Base-by-base conservation (phyloP, 2,888 invertebrate genomes). In the Arrhopalites spinosus region DNA sequence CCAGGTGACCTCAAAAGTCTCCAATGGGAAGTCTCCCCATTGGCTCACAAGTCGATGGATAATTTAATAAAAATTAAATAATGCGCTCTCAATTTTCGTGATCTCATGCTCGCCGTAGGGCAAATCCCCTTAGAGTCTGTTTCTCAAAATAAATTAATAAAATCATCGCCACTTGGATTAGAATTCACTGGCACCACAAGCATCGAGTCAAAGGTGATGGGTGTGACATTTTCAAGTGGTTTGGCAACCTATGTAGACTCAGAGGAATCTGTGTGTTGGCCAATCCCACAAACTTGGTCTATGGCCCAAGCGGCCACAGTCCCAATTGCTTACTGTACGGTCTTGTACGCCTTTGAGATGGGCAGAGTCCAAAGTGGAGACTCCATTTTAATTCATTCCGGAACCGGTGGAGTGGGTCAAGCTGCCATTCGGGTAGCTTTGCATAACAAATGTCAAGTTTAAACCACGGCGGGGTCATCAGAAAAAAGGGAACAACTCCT, bases 91-190 rank as follows among this genome's bases (percentile, higher is more conserved):
- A 98, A 98, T 87, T 98, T 97, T 90, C 91, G 94, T 84, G 98
- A 98, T 85, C 88, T 98, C 0, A 97, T 98, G 98, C 88, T 94
- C 0, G 94, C 96, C 0, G 93, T 94, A 0, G 97, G 96, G 1
- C 94, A 94, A 84, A 88, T 98, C 7, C 91, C 93, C 8, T 89
- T 91, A 0, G 96, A 97, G 84, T 89, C 93, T 0, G 90, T 93
- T 0, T 92, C 92, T 0, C 5, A 11, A 56, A 77, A 79, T 92
- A 92, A 0, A 50, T 56, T 20, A 86, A 88, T 81, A 89, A 89
- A 77, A 88, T 89, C 82, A 86, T 90, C 71, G 11, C 11, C 11
- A 7, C 86, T 88, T 75, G 90, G 90, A n/a, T 86, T 90, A 83
- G 90, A 90, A 83, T 89, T 88, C 83, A 84, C 88, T 68, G 90